These are phyloP conservation scores for Diorhabda elongata DNA, from an alignment of 1,140 invertebrate genomes.

Conservation along the genomic window DNA sequence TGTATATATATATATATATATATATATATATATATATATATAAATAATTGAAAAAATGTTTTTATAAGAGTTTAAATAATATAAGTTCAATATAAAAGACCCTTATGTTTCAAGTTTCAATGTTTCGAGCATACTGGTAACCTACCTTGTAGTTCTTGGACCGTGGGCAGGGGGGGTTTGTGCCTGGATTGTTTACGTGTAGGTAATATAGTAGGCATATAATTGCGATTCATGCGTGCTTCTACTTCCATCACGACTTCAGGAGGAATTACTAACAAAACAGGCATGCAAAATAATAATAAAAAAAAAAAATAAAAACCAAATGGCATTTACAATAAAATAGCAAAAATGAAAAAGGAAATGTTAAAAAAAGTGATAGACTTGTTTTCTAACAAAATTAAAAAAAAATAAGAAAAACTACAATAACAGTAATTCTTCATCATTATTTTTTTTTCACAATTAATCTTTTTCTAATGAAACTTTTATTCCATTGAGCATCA, in stretches of 20 bases:
- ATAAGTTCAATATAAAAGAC: too few species aligned
- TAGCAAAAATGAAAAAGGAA: conserved; percentile 39
- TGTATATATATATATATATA: too few species aligned
- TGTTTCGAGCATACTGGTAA: conserved; percentile 18
- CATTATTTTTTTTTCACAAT: too few species aligned
- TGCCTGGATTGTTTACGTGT: conserved; percentile 44
- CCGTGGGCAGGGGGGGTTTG: conserved; percentile 52
- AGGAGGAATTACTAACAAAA: conserved; percentile 72
- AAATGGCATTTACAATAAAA: conserved; percentile 35
- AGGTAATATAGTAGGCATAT: conserved; percentile 45
- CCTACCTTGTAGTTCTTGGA: conserved; percentile 55
- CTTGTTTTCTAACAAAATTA: too few species aligned
- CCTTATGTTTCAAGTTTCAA: too few species aligned
- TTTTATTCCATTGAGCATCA: too few species aligned
- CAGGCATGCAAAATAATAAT: conserved; percentile 54
- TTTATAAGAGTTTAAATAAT: too few species aligned
- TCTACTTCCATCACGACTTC: conserved; percentile 84
- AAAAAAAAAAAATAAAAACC: conserved; percentile 42
- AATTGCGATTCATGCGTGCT: conserved; percentile 74
- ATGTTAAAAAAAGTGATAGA: conserved; percentile 18
- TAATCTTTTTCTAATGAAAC: too few species aligned
- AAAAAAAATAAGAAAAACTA: too few species aligned
- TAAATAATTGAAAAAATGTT: too few species aligned
- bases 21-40: too few species aligned
- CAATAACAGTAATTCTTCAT: too few species aligned